Evolutionary conservation across 2,888 invertebrate species (phyloP).

Genomic region (Trissolcus japonicus): DNA sequence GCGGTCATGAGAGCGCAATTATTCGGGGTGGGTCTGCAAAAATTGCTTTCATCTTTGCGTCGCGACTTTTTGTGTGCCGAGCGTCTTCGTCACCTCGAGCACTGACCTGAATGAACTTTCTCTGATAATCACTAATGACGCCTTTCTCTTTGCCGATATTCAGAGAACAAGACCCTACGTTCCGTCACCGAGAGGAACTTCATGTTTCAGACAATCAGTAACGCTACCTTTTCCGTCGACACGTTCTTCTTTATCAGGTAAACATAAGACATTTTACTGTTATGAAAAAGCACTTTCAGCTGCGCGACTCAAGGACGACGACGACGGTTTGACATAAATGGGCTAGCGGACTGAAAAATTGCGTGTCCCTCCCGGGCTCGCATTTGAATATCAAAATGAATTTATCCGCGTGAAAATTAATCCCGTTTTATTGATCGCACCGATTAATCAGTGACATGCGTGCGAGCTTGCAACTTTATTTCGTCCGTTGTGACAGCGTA

Average conservation of each 20-base stretch:
- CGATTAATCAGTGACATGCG: too few species aligned
- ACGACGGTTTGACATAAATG: too few species aligned
- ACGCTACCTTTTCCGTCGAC: conserved; percentile 91
- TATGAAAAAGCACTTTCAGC: conserved; percentile 12
- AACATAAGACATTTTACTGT: conserved; percentile 49
- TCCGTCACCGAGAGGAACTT: conserved; percentile 85
- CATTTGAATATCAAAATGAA: too few species aligned
- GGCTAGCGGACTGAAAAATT: too few species aligned
- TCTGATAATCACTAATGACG: conserved; percentile 60
- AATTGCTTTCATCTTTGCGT: conserved; percentile 39
- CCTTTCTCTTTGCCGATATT: conserved; percentile 63
- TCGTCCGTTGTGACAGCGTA: too few species aligned
- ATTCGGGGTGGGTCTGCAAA: conserved; percentile 39
- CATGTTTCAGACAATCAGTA: conserved; percentile 88
- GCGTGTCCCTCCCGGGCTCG: too few species aligned
- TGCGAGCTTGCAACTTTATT: too few species aligned
- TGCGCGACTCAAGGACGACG: too few species aligned
- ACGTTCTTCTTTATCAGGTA: conserved; percentile 92
- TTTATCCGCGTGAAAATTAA: not conserved
- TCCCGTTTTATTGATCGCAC: not conserved
- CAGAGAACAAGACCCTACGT: conserved; percentile 87
- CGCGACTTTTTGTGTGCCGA: conserved; percentile 40
- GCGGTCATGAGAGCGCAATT: conserved; percentile 30
- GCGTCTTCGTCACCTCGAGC: conserved; percentile 54
- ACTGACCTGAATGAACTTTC: conserved; percentile 59